Conservation (phyloP, 1,140 invertebrate genomes). For the Anastatus disparis region DNA sequence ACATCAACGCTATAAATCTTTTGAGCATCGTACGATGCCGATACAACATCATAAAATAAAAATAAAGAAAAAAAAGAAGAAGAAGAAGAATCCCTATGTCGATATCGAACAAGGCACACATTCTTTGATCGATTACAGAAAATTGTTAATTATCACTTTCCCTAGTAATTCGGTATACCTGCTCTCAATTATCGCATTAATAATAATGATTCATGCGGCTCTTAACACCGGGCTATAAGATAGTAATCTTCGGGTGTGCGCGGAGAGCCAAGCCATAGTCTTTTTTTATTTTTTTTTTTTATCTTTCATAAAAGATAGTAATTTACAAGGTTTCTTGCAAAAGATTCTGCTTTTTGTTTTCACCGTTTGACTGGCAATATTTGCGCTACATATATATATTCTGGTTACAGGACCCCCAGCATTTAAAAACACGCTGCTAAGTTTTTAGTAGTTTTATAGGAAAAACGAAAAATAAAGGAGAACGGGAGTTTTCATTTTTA, state of each 20-base stretch:
- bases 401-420: too few relatives aligned
- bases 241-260: slow-evolving; percentile 32
- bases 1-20: slow-evolving; percentile 31
- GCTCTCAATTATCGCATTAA: slow-evolving; percentile 42
- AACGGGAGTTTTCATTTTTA: too few relatives aligned
- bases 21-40: not conserved
- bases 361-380: not conserved
- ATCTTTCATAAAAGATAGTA: slow-evolving; percentile 38
- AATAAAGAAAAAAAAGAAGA: too few relatives aligned
- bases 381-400: slow-evolving; percentile 12
- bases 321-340: slow-evolving; percentile 31
- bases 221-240: slow-evolving; percentile 38
- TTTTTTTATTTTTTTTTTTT: slow-evolving; percentile 4
- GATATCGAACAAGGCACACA: slow-evolving; percentile 3
- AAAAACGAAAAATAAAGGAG: too few relatives aligned
- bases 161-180: slow-evolving; percentile 36
- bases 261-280: not conserved
- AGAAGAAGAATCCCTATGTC: too few relatives aligned
- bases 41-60: too few relatives aligned
- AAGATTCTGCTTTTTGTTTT: slow-evolving; percentile 29
- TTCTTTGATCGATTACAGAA: slow-evolving; percentile 40
- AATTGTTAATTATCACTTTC: slow-evolving; percentile 43
- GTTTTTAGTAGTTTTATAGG: too few relatives aligned
- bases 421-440: too few relatives aligned
- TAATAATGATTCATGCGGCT: slow-evolving; percentile 40